A percentile compares a stretch with the other conserved stretches of the same genome.
phyloP scores from a whole-genome alignment of 1,140 invertebrate genomes.

The Metaphire vulgaris region DNA sequence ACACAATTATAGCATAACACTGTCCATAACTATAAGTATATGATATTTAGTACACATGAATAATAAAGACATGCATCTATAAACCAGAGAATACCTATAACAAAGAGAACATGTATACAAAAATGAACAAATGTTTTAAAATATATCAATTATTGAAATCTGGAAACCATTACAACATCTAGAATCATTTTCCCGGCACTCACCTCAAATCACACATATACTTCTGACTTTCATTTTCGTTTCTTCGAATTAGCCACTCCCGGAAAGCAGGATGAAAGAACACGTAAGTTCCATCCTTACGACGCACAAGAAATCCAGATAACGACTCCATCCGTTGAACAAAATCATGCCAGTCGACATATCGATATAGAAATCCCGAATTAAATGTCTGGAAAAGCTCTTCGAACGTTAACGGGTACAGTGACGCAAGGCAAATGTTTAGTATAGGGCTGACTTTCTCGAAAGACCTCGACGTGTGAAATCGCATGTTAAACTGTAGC shows the following conservation, averaged over 20 bases:
- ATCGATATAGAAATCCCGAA: conserved; percentile 66
- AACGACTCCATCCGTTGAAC: conserved; percentile 41
- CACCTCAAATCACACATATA: conserved; percentile 70
- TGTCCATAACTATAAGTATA: too few species aligned
- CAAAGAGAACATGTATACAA: too few species aligned
- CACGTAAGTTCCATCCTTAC: conserved; percentile 87
- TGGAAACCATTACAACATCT: too few species aligned
- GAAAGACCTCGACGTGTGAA: conserved; percentile 80
- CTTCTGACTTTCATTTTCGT: conserved; percentile 75
- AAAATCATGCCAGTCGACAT: conserved; percentile 45
- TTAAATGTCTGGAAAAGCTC: conserved; percentile 93
- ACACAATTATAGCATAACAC: too few species aligned
- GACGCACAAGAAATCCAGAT: conserved; percentile 72
- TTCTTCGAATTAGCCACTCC: conserved; percentile 87
- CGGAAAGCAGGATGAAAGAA: conserved; percentile 93
- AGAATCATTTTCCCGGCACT: too few species aligned
- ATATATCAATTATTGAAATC: too few species aligned
- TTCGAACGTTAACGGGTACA: conserved; percentile 79
- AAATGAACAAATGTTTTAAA: too few species aligned
- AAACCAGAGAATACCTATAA: too few species aligned
- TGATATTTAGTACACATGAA: too few species aligned
- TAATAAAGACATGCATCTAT: too few species aligned
- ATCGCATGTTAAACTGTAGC: conserved; percentile 83
- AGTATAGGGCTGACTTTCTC: conserved; percentile 70
- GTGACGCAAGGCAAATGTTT: conserved; percentile 72